Percentiles rank a stretch among this genome's conserved stretches.
phyloP scores from a whole-genome alignment of 92 coral and sea anemone species.

The Epizoanthus rinbou region DNA sequence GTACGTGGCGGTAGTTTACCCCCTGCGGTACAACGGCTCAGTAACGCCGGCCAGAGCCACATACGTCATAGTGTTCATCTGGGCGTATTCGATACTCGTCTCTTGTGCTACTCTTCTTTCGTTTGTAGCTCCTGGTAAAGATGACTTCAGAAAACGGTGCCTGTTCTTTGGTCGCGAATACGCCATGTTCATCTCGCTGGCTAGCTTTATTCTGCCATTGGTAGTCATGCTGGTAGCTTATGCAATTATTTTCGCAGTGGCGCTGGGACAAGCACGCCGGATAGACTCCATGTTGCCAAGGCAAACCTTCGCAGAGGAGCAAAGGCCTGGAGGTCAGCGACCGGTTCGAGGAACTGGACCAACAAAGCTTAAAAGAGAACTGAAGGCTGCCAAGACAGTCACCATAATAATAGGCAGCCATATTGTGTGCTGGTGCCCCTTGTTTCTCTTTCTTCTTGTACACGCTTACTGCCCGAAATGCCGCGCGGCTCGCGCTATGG shows the following conservation, averaged over 20 bases:
- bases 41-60: conserved; percentile 76
- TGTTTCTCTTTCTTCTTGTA: conserved; percentile 68
- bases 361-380: conserved; percentile 68
- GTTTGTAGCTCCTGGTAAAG: conserved; percentile 45
- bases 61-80: conserved; percentile 59
- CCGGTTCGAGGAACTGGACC: conserved; percentile 28
- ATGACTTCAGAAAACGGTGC: conserved; percentile 46
- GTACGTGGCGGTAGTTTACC: conserved; percentile 84
- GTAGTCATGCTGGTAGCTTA: conserved; percentile 71
- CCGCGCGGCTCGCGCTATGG: conserved; percentile 24
- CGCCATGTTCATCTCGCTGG: conserved; percentile 68
- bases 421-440: conserved; percentile 88
- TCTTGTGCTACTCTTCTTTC: conserved; percentile 66
- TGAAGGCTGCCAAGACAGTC: conserved; percentile 89
- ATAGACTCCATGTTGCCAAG: conserved; percentile 62
- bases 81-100: conserved; percentile 80
- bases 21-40: conserved; percentile 72
- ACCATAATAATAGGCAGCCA: conserved; percentile 91
- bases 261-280: conserved; percentile 74
- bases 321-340: conserved; percentile 12
- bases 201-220: conserved; percentile 81
- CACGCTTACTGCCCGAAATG: conserved; percentile 61
- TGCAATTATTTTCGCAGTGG: conserved; percentile 77
- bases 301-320: conserved; percentile 22
- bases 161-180: conserved; percentile 78